Evolutionary conservation across 2,888 invertebrate genomes (phyloP).

Genomic region (Andrena bucephala): DNA sequence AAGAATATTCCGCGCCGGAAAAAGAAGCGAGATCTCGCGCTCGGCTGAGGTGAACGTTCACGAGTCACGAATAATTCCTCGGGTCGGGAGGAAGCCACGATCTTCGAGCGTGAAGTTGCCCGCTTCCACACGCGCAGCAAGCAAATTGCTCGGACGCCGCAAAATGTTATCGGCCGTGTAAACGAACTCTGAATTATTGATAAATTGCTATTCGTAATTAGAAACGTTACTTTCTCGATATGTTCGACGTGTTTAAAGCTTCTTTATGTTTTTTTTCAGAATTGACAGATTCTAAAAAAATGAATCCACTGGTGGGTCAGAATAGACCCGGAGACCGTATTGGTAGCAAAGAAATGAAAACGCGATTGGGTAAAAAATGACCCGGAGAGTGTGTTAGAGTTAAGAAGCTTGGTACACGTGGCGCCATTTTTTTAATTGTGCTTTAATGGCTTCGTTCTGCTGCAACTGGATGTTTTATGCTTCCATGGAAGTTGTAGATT

Average conservation of each 20-base stretch:
- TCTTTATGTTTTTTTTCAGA: too few species aligned
- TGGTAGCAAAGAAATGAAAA: too few species aligned
- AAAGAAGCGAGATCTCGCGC: neutral
- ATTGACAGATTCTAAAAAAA: too few species aligned
- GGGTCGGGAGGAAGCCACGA: neutral
- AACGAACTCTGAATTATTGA: conserved; percentile 42
- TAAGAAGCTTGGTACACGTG: too few species aligned
- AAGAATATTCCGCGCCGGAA: conserved; percentile 6
- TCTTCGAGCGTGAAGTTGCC: neutral
- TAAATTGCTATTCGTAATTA: conserved; percentile 38
- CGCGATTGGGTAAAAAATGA: too few species aligned
- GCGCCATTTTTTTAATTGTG: too few species aligned
- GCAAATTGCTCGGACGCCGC: conserved; percentile 35
- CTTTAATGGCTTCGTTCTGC: too few species aligned
- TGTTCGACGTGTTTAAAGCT: neutral
- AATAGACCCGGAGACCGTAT: too few species aligned
- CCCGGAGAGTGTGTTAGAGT: too few species aligned
- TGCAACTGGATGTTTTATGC: too few species aligned
- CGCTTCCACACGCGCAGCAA: conserved; percentile 2
- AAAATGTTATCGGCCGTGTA: conserved; percentile 45
- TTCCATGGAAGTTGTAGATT: too few species aligned
- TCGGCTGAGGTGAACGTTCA: neutral
- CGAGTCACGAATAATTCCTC: conserved; percentile 11
- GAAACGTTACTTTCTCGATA: conserved; percentile 5
- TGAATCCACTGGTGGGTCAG: too few species aligned